phyloP scores from a whole-genome alignment of 2,888 invertebrate species.

The Aleiodes leptofemur region DNA sequence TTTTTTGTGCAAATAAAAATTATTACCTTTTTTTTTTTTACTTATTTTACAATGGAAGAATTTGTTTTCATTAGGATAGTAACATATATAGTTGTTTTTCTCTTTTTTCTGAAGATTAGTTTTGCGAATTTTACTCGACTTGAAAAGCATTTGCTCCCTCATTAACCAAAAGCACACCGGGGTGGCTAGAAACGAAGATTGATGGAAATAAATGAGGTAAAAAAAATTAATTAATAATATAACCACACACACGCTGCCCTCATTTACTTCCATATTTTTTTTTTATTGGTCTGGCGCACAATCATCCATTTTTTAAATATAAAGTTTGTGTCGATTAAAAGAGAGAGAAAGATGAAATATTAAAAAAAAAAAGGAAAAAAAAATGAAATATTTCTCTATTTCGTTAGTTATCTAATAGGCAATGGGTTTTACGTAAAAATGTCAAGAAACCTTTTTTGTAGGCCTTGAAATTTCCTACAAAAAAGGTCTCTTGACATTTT shows the following conservation, averaged over 20 bases:
- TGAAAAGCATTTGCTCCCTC: conserved; percentile 38
- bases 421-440: not conserved
- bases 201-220: not conserved
- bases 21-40: conserved; percentile 18
- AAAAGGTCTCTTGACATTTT: no score
- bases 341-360: conserved; percentile 9
- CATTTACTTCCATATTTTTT: conserved; percentile 24
- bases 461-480: no score
- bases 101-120: not conserved
- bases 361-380: no score
- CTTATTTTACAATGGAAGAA: conserved; percentile 20
- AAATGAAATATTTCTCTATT: not conserved
- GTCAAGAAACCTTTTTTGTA: no score
- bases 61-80: conserved; percentile 16
- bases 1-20: not conserved
- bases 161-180: conserved; percentile 38
- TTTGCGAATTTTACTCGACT: conserved; percentile 26
- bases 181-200: conserved; percentile 34
- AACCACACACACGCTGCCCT: not conserved
- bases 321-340: conserved; percentile 5
- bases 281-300: conserved; percentile 33
- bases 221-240: conserved; percentile 25
- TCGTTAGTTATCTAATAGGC: not conserved
- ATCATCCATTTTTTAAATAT: conserved; percentile 5
- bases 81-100: conserved; percentile 10